Conservation (phyloP, 1,140 invertebrate species). For the Diabrotica virgifera region DNA sequence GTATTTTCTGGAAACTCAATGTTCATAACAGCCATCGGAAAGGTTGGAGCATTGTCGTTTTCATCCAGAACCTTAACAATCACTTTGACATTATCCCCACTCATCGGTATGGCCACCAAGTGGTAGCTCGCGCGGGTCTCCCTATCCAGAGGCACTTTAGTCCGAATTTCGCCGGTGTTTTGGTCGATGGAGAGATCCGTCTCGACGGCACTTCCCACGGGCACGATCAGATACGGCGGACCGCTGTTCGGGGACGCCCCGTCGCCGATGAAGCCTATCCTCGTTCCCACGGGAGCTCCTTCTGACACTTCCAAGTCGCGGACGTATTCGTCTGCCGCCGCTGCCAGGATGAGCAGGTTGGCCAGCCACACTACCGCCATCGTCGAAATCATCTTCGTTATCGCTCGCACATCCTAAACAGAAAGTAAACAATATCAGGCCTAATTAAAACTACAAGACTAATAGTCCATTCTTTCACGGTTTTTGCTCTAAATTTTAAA, state of each 20-base stretch:
- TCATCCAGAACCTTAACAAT: slow-evolving; percentile 90
- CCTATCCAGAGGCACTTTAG: slow-evolving; percentile 80
- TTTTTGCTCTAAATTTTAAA: too few relatives aligned
- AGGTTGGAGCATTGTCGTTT: slow-evolving; percentile 95
- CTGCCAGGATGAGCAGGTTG: slow-evolving; percentile 42
- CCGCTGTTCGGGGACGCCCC: slow-evolving; percentile 65
- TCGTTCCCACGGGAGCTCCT: slow-evolving; percentile 78
- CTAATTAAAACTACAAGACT: too few relatives aligned
- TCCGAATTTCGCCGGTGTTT: slow-evolving; percentile 87
- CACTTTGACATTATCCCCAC: slow-evolving; percentile 79
- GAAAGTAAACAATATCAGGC: too few relatives aligned
- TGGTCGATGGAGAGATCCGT: slow-evolving; percentile 83
- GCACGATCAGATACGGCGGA: slow-evolving; percentile 86
- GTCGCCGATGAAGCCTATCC: slow-evolving; percentile 82
- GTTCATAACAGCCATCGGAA: slow-evolving; percentile 74
- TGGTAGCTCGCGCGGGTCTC: slow-evolving; percentile 84
- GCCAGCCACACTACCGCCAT: slow-evolving; percentile 36
- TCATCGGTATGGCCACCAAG: slow-evolving; percentile 81
- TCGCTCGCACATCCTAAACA: slow-evolving; percentile 42
- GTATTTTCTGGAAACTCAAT: slow-evolving; percentile 95
- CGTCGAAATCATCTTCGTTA: slow-evolving; percentile 32
- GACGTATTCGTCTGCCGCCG: slow-evolving; percentile 60
- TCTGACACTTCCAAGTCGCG: slow-evolving; percentile 83
- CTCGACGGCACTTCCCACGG: slow-evolving; percentile 83
- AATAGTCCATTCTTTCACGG: too few relatives aligned